Base-by-base conservation (phyloP, 2,888 invertebrate species). In the Pseudococcus jackbeardsleyi region DNA sequence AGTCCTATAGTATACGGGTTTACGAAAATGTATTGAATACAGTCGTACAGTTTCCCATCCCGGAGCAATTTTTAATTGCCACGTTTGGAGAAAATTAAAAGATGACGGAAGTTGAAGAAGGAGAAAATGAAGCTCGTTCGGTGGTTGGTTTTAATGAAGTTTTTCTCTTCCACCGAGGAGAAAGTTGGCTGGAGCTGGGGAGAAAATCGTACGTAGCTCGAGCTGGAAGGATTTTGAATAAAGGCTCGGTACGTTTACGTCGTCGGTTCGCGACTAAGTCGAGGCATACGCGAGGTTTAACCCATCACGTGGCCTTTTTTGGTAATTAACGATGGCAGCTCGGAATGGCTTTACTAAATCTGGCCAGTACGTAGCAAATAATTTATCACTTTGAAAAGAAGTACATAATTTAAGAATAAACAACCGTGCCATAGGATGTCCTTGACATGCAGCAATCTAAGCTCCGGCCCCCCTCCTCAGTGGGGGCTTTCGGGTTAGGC, bases 291-390 rank as follows among this genome's bases (percentile, higher is more conserved):
- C 12, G 26, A 26, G 68, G 26, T 33, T 33, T 72, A 72, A 72
- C 68, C 68, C 59, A 59, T 59, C 68, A 72, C 68, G 68, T 72
- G 68, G 68, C 26, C 68, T 72, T 72, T 72, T 72, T 72, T 33
- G 68, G 68, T 72, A 72, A 72, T 72, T 72, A 72, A 72, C 68
- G 68, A 72, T 7, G 54, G 17, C 54, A 17, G 11, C 17, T 11
- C 54, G 54, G 54, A 17, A 12, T 72, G 5, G 68, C 68, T 72
- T 72, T 72, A 72, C 8, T 64, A 33, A 72, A 72, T 72, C 33
- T 33, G 26, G 6, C 68, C 33, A 12, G 15, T 15, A 72, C 15
- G 11, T 12, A 12, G 26, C 68, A 72, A 72, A 72, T 72, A 72
- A 72, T 72, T 72, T 72, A 72, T 72, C 68, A 72, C 68, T 22